Conservation (phyloP, 2,113 vertebrate genomes). For the Plestiodon gilberti region DNA sequence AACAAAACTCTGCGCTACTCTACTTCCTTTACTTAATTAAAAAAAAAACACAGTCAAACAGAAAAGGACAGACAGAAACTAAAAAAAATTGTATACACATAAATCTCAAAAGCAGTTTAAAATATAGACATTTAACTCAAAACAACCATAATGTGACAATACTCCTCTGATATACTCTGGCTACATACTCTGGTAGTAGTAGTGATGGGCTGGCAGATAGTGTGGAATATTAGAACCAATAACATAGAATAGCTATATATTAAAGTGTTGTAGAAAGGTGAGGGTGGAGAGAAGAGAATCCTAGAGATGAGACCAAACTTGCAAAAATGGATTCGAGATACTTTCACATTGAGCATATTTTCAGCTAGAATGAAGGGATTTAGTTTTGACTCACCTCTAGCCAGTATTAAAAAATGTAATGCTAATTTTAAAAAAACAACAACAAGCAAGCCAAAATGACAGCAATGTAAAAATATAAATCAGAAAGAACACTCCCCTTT, state of each 20-base stretch:
- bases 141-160: constrained; percentile 21
- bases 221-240: constrained; percentile 56
- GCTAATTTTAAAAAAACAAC: neutral
- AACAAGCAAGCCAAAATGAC: constrained; percentile 24
- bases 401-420: constrained; percentile 14
- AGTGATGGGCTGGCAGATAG: constrained; percentile 49
- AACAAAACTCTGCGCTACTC: constrained; percentile 30
- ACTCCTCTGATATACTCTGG: constrained; percentile 48
- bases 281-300: constrained; percentile 34
- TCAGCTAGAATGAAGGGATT: neutral
- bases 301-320: constrained; percentile 56
- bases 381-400: constrained; percentile 57
- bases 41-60: constrained; percentile 28
- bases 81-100: constrained; percentile 32
- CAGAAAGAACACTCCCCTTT: neutral
- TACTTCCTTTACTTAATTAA: constrained; percentile 9
- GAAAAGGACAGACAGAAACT: constrained; percentile 35
- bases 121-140: constrained; percentile 15
- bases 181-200: neutral
- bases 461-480: neutral
- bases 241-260: constrained; percentile 45
- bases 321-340: neutral
- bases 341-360: neutral
- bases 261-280: constrained; percentile 56
- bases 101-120: constrained; percentile 51